Percentiles rank a stretch among this genome's conserved stretches.
phyloP scores from a whole-genome alignment of 1,140 invertebrate genomes.

The Maconellicoccus hirsutus region DNA sequence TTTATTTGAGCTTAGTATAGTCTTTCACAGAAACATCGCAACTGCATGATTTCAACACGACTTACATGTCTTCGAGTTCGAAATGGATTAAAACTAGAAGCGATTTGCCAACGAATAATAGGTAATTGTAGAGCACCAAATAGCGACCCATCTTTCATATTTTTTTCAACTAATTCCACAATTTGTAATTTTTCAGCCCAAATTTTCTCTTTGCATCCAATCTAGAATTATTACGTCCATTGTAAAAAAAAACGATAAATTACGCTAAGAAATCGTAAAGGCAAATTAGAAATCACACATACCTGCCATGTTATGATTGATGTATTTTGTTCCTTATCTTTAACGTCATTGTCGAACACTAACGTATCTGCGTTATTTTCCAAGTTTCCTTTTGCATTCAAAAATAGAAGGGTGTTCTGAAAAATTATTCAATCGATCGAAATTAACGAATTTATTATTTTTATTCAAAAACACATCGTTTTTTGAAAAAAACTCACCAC shows the following conservation, averaged over 20 bases:
- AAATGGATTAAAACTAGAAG: conserved; percentile 35
- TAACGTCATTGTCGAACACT: not conserved
- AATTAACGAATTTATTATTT: too few relatives aligned
- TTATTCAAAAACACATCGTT: too few relatives aligned
- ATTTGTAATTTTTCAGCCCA: conserved; percentile 42
- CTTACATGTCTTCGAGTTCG: conserved; percentile 39
- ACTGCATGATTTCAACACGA: not conserved
- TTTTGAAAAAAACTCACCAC: conserved; percentile 30
- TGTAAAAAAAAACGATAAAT: too few relatives aligned
- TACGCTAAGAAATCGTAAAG: too few relatives aligned
- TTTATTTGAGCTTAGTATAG: too few relatives aligned
- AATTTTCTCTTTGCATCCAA: conserved; percentile 53
- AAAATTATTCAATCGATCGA: too few relatives aligned
- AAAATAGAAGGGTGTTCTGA: not conserved
- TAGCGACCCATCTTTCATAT: conserved; percentile 49
- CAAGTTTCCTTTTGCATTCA: not conserved
- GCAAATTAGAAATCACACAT: not conserved
- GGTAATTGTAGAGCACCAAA: conserved; percentile 46
- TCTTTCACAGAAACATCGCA: too few relatives aligned
- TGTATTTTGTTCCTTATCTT: not conserved
- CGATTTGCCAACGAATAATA: conserved; percentile 51
- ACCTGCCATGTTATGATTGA: not conserved
- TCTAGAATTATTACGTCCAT: conserved; percentile 33
- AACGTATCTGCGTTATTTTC: not conserved
- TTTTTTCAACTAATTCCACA: conserved; percentile 46